These are phyloP conservation scores for Diorhabda sublineata DNA, from an alignment of 1,140 invertebrate genomes.

Conservation along the genomic window DNA sequence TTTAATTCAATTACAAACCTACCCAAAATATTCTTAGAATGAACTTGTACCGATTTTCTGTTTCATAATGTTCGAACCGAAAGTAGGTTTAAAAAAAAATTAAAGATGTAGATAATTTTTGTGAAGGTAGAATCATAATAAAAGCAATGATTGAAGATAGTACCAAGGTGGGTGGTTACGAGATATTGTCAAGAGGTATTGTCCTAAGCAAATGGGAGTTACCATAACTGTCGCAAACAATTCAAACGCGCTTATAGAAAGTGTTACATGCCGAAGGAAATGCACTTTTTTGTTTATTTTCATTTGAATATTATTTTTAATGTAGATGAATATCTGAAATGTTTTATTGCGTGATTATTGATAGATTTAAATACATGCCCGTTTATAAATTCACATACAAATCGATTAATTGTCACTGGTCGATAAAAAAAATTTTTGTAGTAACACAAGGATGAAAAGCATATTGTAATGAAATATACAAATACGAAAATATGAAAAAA, in stretches of 20 bases:
- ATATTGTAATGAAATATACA: too few relatives aligned
- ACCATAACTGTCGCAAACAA: conserved; percentile 1
- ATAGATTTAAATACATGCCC: background rate
- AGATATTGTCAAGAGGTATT: background rate
- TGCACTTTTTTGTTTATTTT: background rate
- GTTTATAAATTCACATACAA: background rate
- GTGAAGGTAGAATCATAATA: conserved; percentile 1
- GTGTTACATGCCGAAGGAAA: conserved; percentile 1
- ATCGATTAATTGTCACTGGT: too few relatives aligned
- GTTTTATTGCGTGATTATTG: background rate
- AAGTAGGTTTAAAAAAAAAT: background rate
- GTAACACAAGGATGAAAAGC: too few relatives aligned
- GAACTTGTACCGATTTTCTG: background rate
- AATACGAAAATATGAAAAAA: too few relatives aligned
- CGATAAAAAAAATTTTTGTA: too few relatives aligned
- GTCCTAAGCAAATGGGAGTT: conserved; percentile 1
- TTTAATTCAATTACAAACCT: background rate
- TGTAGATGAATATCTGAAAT: background rate
- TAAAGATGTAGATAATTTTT: conserved; percentile 3
- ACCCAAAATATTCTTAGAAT: conserved; percentile 1
- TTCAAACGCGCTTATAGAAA: background rate
- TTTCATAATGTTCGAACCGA: background rate
- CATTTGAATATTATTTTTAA: conserved; percentile 3
- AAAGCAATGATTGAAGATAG: conserved; percentile 2
- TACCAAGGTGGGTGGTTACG: background rate